phyloP scores from a whole-genome alignment of 2,888 invertebrate genomes.

The Pseudococcus jackbeardsleyi region DNA sequence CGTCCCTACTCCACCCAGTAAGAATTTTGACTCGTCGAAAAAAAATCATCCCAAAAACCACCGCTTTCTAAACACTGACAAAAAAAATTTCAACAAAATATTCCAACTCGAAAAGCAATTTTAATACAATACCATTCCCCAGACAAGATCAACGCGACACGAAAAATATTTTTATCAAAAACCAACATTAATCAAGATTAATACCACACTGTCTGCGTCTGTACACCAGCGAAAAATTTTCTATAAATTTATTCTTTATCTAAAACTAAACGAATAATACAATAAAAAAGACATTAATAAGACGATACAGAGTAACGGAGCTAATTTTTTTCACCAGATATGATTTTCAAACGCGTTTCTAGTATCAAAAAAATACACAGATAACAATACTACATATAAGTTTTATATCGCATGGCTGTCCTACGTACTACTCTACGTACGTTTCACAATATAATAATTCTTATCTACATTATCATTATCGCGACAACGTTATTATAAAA shows the following conservation, averaged over 20 bases:
- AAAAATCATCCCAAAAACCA: too few species aligned
- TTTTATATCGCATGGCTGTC: neutral
- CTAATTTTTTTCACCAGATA: slow-evolving; percentile 31
- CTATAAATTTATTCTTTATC: slow-evolving; percentile 24
- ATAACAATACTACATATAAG: neutral
- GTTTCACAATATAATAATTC: slow-evolving; percentile 11
- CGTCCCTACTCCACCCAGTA: too few species aligned
- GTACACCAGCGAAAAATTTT: neutral
- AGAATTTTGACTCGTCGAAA: too few species aligned
- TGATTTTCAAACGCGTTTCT: slow-evolving; percentile 29
- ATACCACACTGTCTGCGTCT: neutral
- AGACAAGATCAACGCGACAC: neutral
- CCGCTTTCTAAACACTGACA: too few species aligned
- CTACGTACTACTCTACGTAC: neutral
- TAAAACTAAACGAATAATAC: slow-evolving; percentile 35
- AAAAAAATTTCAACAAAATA: neutral
- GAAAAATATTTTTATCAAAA: neutral
- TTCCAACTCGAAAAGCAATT: neutral
- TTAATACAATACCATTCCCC: neutral
- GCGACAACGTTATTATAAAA: slow-evolving; percentile 28
- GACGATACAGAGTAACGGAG: neutral
- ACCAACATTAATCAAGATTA: slow-evolving; percentile 27
- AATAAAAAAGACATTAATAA: slow-evolving; percentile 46
- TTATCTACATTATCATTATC: slow-evolving; percentile 23
- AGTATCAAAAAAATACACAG: neutral